Evolutionary conservation across 2,797 vertebrate genomes (phyloP).

Genomic region (Sciurus carolinensis): DNA sequence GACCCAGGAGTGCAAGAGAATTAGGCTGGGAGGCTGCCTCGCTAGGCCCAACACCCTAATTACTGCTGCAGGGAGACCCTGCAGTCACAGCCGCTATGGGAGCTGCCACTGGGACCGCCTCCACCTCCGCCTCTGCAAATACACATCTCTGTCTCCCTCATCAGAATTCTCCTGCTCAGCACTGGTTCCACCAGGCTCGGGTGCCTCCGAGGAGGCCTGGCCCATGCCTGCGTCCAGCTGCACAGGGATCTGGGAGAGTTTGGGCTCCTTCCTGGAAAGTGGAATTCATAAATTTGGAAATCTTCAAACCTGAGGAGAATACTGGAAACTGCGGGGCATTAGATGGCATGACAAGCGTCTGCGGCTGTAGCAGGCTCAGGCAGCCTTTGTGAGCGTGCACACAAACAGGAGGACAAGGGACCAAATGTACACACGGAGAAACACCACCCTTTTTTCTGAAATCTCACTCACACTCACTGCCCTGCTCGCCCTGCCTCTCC

Average conservation of each 20-base stretch:
- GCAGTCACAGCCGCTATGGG: fast-evolving
- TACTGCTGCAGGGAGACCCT: not conserved
- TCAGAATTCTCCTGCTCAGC: not conserved
- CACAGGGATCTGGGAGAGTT: constrained; percentile 15
- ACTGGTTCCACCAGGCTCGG: not conserved
- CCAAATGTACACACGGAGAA: not conserved
- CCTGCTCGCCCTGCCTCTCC: not conserved
- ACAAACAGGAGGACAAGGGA: not conserved
- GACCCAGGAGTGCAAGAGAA: not conserved
- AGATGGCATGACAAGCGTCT: not conserved
- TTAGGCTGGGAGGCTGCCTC: not conserved
- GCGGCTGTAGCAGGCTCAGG: not conserved
- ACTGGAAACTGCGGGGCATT: not conserved
- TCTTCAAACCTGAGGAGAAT: not conserved
- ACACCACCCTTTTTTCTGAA: not conserved
- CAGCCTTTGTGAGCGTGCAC: fast-evolving
- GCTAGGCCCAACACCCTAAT: not conserved
- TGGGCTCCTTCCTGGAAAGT: not conserved
- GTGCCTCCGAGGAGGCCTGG: not conserved
- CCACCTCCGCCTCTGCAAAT: not conserved
- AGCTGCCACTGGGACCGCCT: not conserved
- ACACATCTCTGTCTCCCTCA: not conserved
- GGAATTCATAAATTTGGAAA: constrained; percentile 9
- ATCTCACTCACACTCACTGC: not conserved
- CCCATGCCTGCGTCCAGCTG: not conserved